These are phyloP conservation scores for Clinocottus analis DNA, from an alignment of 2,113 vertebrate species.

Conservation along the genomic window DNA sequence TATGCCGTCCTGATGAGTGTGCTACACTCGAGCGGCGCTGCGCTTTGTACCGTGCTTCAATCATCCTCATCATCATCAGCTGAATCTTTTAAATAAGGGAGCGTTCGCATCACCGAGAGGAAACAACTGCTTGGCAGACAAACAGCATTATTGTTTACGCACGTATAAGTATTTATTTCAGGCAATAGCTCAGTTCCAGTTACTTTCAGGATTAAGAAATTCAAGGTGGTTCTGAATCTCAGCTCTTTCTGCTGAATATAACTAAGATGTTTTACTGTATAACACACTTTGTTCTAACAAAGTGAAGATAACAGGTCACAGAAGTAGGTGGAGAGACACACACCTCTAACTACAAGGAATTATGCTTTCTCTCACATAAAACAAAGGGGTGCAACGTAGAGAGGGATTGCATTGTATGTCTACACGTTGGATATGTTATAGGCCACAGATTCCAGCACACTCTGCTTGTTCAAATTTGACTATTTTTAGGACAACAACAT, in stretches of 20 bases:
- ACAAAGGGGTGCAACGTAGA: no score
- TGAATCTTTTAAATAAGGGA: slow-evolving; percentile 24
- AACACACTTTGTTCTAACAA: no score
- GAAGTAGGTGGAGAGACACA: not conserved
- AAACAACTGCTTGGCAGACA: slow-evolving; percentile 4
- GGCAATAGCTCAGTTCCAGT: not conserved
- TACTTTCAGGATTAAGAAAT: not conserved
- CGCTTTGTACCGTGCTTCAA: not conserved
- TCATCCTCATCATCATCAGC: slow-evolving; percentile 27
- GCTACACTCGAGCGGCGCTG: slow-evolving; percentile 14
- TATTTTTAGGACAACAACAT: not conserved
- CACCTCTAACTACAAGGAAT: not conserved
- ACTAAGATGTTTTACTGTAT: no score
- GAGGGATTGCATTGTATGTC: not conserved
- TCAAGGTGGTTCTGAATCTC: not conserved
- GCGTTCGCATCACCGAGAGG: not conserved
- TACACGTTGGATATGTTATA: not conserved
- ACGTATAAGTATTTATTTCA: not conserved
- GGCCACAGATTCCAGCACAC: not conserved
- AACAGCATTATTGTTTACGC: not conserved
- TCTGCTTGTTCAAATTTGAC: not conserved
- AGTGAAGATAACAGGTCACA: not conserved
- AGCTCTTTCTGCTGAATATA: not conserved
- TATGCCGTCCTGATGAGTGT: slow-evolving; percentile 32
- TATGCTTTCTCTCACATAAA: no score